Evolutionary conservation across 2,888 invertebrate genomes (phyloP).

Genomic region (Watsonalla cultraria): DNA sequence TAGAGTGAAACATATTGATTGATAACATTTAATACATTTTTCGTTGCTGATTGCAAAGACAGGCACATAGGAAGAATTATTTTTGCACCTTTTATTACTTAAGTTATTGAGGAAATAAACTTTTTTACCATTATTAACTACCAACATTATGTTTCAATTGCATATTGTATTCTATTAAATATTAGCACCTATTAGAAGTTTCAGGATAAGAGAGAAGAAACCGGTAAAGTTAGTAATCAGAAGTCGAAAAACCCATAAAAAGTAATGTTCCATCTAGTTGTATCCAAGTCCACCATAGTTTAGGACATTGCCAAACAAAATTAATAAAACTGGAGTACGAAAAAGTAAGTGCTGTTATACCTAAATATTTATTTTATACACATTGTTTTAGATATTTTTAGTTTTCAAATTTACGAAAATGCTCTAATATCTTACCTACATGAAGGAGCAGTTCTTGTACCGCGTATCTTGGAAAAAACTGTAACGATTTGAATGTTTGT

Average conservation of each 20-base stretch:
- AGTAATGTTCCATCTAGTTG: constrained; percentile 65
- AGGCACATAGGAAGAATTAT: neutral
- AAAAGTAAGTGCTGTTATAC: constrained; percentile 13
- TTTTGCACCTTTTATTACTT: constrained; percentile 24
- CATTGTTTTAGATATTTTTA: too few species aligned
- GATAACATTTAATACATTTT: constrained; percentile 60
- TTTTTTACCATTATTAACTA: too few species aligned
- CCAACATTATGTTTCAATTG: neutral
- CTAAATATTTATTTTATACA: neutral
- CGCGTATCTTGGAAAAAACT: too few species aligned
- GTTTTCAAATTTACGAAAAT: too few species aligned
- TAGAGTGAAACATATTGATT: constrained; percentile 61
- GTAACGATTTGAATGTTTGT: too few species aligned
- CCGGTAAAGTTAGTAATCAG: constrained; percentile 37
- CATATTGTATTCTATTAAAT: too few species aligned
- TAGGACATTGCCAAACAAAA: constrained; percentile 67
- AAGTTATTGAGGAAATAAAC: too few species aligned
- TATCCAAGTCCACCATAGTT: constrained; percentile 58
- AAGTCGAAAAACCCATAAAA: constrained; percentile 59
- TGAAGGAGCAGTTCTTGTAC: too few species aligned
- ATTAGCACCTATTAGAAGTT: too few species aligned
- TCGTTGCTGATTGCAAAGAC: constrained; percentile 36
- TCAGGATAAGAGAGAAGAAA: neutral
- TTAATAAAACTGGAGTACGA: constrained; percentile 58
- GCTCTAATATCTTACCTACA: too few species aligned